A percentile compares a stretch with the other conserved stretches of the same genome.
Evolutionary conservation across 2,797 vertebrate species (phyloP).

Genomic region (Notolepis coatsorum): DNA sequence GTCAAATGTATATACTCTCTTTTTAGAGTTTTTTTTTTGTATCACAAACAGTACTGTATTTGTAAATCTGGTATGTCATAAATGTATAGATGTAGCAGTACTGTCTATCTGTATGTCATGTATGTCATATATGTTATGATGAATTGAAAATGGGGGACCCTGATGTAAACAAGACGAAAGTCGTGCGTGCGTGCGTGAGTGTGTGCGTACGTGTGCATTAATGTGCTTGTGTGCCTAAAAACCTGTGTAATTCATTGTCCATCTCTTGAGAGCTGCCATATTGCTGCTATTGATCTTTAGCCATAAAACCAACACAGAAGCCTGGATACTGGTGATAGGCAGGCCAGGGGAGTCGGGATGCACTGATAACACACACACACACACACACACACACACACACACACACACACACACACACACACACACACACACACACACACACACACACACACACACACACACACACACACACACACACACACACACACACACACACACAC

Average conservation of each 20-base stretch:
- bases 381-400: background rate
- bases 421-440: background rate
- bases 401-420: constrained; percentile 16
- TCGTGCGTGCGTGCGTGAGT: constrained; percentile 27
- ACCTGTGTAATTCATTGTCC: constrained; percentile 80
- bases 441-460: background rate
- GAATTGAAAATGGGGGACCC: no score
- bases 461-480: constrained; percentile 1
- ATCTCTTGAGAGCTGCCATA: constrained; percentile 85
- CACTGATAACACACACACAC: constrained; percentile 52
- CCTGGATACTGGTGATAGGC: constrained; percentile 74
- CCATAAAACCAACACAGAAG: constrained; percentile 81
- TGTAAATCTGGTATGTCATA: no score
- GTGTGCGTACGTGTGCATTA: constrained; percentile 45
- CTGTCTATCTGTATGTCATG: no score
- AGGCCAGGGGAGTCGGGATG: constrained; percentile 61
- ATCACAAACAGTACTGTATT: no score
- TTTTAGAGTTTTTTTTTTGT: no score
- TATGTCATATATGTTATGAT: no score
- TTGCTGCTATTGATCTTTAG: constrained; percentile 90
- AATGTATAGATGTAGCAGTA: no score
- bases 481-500: background rate
- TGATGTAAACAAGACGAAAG: no score
- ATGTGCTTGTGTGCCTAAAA: constrained; percentile 79
- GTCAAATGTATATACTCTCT: no score